phyloP scores from a whole-genome alignment of 2,888 invertebrate genomes.

The Agrochola circellaris region DNA sequence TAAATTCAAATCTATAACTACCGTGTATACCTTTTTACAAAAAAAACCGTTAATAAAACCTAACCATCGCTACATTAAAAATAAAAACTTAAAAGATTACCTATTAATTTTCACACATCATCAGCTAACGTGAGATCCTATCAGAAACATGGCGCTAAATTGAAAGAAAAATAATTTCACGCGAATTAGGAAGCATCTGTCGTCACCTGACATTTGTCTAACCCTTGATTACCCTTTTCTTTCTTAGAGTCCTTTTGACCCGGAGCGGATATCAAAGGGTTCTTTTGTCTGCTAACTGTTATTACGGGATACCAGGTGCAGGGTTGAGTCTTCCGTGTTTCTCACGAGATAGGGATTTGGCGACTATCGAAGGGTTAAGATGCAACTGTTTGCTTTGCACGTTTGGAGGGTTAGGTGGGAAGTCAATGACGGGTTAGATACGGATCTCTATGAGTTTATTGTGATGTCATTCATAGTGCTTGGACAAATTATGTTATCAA shows the following conservation, averaged over 20 bases:
- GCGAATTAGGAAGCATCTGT: conserved; percentile 88
- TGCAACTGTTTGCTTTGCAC: conserved; percentile 77
- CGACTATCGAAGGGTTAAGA: conserved; percentile 72
- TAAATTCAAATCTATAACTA: background rate
- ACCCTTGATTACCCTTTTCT: conserved; percentile 84
- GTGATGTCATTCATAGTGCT: conserved; percentile 9
- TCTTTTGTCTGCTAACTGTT: conserved; percentile 85
- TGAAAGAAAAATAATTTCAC: conserved; percentile 87
- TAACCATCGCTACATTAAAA: conserved; percentile 2
- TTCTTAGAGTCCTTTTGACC: conserved; percentile 79
- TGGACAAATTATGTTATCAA: too few relatives aligned
- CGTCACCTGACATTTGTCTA: conserved; percentile 85
- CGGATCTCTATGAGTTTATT: conserved; percentile 55
- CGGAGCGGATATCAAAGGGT: conserved; percentile 84
- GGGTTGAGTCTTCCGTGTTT: conserved; percentile 80
- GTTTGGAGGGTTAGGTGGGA: conserved; percentile 61
- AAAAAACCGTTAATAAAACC: conserved; percentile 14
- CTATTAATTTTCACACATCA: conserved; percentile 88
- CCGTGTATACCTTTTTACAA: background rate
- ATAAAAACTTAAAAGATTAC: conserved; percentile 33
- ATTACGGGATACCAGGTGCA: conserved; percentile 86
- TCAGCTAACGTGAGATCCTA: conserved; percentile 82
- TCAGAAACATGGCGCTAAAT: conserved; percentile 73
- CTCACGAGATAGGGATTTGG: conserved; percentile 85
- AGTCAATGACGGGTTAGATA: conserved; percentile 67